Conservation (phyloP, 2,888 invertebrate species). For the Melanargia galathea region DNA sequence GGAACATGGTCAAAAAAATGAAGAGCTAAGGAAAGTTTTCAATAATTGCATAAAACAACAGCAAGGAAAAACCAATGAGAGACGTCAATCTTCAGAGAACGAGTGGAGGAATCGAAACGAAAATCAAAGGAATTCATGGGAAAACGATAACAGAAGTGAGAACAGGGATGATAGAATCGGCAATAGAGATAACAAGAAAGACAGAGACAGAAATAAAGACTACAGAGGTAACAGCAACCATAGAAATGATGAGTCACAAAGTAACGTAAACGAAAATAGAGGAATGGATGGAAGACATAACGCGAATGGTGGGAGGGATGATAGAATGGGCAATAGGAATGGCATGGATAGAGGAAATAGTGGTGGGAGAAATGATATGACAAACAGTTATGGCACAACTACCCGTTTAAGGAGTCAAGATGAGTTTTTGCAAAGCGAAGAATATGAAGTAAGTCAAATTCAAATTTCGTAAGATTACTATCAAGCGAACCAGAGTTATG, state of each 20-base stretch:
- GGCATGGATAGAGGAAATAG: conserved; percentile 37
- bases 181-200: conserved; percentile 40
- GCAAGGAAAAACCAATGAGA: conserved; percentile 54
- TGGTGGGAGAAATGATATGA: conserved; percentile 35
- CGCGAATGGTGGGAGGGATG: conserved; percentile 29
- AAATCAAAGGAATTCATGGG: conserved; percentile 51
- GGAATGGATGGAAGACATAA: conserved; percentile 31
- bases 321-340: conserved; percentile 42
- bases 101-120: conserved; percentile 53
- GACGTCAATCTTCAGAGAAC: conserved; percentile 53
- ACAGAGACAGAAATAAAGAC: conserved; percentile 46
- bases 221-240: conserved; percentile 34
- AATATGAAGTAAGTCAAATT: conserved; percentile 61
- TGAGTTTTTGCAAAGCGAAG: conserved; percentile 54
- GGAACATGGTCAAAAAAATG: conserved; percentile 82
- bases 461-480: too few species aligned
- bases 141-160: conserved; percentile 43
- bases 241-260: conserved; percentile 33
- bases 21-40: conserved; percentile 81
- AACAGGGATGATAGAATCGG: conserved; percentile 44
- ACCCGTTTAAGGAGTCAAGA: conserved; percentile 48
- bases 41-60: conserved; percentile 80
- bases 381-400: conserved; percentile 42
- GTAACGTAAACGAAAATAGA: conserved; percentile 34
- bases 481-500: too few species aligned